Conservation (phyloP, 2,888 invertebrate genomes). For the Andrena bucephala region DNA sequence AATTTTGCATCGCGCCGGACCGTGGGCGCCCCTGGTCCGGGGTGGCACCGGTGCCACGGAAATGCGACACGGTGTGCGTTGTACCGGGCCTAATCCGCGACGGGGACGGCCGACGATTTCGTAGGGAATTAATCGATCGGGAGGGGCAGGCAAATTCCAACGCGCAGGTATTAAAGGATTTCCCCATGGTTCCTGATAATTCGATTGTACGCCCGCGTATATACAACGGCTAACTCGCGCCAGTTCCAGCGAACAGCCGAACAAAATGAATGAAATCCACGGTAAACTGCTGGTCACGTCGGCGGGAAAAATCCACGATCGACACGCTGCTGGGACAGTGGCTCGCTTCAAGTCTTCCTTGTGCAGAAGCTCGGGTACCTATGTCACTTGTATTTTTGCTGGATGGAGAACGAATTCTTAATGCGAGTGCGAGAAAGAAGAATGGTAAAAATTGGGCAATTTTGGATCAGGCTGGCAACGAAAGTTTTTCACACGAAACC, state of each 20-base stretch:
- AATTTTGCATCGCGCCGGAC: slow-evolving; percentile 66
- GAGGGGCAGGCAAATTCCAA: slow-evolving; percentile 68
- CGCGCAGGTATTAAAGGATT: slow-evolving; percentile 74
- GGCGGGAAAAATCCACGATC: slow-evolving; percentile 46
- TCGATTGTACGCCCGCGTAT: slow-evolving; percentile 69
- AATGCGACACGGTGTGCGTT: slow-evolving; percentile 40
- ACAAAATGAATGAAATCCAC: slow-evolving; percentile 69
- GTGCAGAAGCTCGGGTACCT: not conserved
- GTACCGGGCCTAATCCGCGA: slow-evolving; percentile 69
- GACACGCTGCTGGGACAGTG: not conserved
- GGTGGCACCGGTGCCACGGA: slow-evolving; percentile 16
- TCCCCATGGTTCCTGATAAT: slow-evolving; percentile 74
- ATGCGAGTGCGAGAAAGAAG: too few species aligned
- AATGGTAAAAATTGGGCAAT: too few species aligned
- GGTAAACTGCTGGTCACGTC: slow-evolving; percentile 64
- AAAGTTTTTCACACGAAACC: too few species aligned
- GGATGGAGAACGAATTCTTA: not conserved
- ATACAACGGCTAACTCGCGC: slow-evolving; percentile 47
- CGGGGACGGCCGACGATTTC: slow-evolving; percentile 71
- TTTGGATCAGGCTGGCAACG: too few species aligned
- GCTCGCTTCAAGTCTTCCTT: not conserved
- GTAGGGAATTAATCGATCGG: slow-evolving; percentile 76
- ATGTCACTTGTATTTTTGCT: not conserved
- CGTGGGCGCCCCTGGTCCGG: slow-evolving; percentile 35
- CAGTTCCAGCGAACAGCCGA: slow-evolving; percentile 53